Base-by-base conservation (phyloP, 1,140 invertebrate species). In the Drosophila persimilis region DNA sequence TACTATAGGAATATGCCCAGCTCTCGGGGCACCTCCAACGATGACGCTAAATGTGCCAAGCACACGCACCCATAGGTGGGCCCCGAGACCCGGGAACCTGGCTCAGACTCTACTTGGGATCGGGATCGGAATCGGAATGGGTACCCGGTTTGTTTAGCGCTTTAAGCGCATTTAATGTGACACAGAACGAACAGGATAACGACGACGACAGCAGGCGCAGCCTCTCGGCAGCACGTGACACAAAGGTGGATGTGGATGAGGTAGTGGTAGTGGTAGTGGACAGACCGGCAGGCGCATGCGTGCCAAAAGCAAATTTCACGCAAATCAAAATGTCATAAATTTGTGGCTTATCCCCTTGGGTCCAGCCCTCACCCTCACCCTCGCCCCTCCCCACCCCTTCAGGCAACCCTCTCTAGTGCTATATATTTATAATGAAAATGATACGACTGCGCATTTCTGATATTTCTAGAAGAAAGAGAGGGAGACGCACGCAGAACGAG, bases 301-400 rank as follows among this genome's bases (percentile, higher is more conserved):
- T 90, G 89, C 83, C 86, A 90, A 90, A 90, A 88, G 74, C 81
- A 88, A 90, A 90, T 90, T 90, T 90, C 83, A 90, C 89, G 89
- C 89, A 90, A 90, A 90, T 90, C 89, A 90, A 90, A 90, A 90
- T 89, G 89, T 90, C 89, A 90, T 89, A 90, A 90, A 90, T 90
- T 89, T 76, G 77, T 88, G 77, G 83, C 83, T 88, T 88, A 88
- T 86, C 48, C 71, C 61, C 60, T 35, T 50, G 48, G 55, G 63
- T 59, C 46, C 39, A 55, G 59, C n/a, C 22, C 52, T 47, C 22
- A 22, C n/a, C 22, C 52, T 47, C 22, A 22, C 26, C 22, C 56
- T 22, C 9, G 35, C 43, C 9, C 6, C 31, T 47, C 43, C 52
- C 35, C 26, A 2, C 20, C 50, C 4, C 22, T 4, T 22, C 48